Conservation (phyloP, 1,140 invertebrate genomes). For the Dinoponera quadriceps region DNA sequence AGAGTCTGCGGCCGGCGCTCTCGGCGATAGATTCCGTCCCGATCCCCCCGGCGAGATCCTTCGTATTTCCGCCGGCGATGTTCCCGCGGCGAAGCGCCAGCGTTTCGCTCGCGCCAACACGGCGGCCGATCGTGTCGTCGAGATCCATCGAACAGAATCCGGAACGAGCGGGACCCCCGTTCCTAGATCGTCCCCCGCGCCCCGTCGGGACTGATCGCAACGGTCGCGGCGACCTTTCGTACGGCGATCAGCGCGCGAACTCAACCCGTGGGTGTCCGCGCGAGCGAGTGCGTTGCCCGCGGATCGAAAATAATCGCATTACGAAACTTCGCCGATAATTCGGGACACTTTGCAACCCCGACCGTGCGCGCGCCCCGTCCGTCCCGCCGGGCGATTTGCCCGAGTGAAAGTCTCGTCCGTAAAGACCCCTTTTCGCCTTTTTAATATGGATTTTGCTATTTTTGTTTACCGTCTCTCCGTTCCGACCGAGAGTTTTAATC, state of each 20-base stretch:
- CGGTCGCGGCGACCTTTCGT: constrained; percentile 51
- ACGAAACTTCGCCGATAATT: not conserved
- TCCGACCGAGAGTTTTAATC: too few relatives aligned
- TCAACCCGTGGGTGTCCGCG: constrained; percentile 2
- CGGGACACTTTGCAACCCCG: too few relatives aligned
- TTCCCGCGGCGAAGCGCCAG: not conserved
- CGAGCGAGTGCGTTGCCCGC: constrained; percentile 9
- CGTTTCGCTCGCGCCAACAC: not conserved
- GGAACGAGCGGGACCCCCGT: constrained; percentile 18
- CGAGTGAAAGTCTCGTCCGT: too few relatives aligned
- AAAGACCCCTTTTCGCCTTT: too few relatives aligned
- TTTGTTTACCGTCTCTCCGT: too few relatives aligned
- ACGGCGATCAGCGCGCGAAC: constrained; percentile 20
- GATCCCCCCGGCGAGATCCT: not conserved
- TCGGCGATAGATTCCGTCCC: constrained; percentile 37
- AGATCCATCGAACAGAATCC: constrained; percentile 48
- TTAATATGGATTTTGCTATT: too few relatives aligned
- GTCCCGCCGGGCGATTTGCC: too few relatives aligned
- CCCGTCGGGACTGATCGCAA: constrained; percentile 35
- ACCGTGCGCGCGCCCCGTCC: too few relatives aligned
- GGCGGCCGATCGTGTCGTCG: constrained; percentile 42
- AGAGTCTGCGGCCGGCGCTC: constrained; percentile 14
- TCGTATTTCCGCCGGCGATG: not conserved
- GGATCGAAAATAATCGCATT: constrained; percentile 30
- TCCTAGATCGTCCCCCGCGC: constrained; percentile 19